Evolutionary conservation across 2,888 invertebrate genomes (phyloP).

Genomic region (Ceratothoa steindachneri): DNA sequence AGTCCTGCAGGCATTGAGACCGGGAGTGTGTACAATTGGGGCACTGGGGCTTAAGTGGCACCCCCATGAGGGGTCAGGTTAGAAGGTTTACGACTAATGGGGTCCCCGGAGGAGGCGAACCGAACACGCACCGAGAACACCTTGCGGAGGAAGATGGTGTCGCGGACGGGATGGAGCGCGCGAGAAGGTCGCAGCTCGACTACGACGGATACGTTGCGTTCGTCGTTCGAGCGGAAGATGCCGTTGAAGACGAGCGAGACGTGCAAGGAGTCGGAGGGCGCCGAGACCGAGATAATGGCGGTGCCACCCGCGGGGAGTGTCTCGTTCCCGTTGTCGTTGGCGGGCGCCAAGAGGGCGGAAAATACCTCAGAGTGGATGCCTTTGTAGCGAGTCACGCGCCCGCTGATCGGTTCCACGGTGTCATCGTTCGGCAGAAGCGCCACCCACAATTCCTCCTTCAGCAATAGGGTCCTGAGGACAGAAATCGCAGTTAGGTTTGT

Average conservation of each 20-base stretch:
- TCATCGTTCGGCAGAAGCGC: slow-evolving; percentile 71
- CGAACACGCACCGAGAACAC: slow-evolving; percentile 35
- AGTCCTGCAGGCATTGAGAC: too few species aligned
- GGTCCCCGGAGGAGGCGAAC: too few species aligned
- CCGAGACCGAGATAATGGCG: slow-evolving; percentile 70
- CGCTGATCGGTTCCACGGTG: slow-evolving; percentile 51
- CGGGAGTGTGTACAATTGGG: too few species aligned
- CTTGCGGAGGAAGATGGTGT: slow-evolving; percentile 31
- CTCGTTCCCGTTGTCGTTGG: slow-evolving; percentile 8
- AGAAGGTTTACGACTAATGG: too few species aligned
- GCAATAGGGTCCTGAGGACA: slow-evolving; percentile 56
- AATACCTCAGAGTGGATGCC: slow-evolving; percentile 72
- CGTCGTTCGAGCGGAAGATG: slow-evolving; percentile 48
- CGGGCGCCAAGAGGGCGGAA: slow-evolving; percentile 65
- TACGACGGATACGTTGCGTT: slow-evolving; percentile 25
- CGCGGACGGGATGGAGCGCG: slow-evolving; percentile 25
- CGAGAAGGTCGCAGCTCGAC: slow-evolving; percentile 35
- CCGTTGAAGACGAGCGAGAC: slow-evolving; percentile 49
- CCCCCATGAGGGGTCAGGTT: too few species aligned
- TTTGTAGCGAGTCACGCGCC: slow-evolving; percentile 51
- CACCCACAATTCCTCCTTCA: slow-evolving; percentile 74
- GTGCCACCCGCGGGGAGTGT: slow-evolving; percentile 64
- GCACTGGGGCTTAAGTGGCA: too few species aligned
- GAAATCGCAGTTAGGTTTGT: not conserved
- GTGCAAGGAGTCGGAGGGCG: slow-evolving; percentile 48